Evolutionary conservation across 2,113 vertebrate genomes (phyloP), one percentile per base, ranked within the genome.

Genomic region (Delphinapterus leucas): DNA sequence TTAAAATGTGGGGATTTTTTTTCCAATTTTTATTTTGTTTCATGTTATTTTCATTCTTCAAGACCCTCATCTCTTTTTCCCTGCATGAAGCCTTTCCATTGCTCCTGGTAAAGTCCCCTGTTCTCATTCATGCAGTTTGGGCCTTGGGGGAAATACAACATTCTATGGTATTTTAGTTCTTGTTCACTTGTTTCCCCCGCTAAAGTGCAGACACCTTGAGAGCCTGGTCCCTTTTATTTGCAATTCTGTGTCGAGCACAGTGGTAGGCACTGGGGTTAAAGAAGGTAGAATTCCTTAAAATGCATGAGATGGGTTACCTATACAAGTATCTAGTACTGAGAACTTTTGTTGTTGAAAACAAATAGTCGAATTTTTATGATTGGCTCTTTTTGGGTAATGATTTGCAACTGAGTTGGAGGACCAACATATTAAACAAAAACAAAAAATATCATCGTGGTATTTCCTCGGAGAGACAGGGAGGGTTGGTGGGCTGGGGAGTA

Each of bases 281-380:
- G 25, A 77, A 11, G 12, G 41, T 31, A 79, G 58, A 36, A 33
- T 71, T 63, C 18, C 33, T 77, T 80, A 84, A 96, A 68, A 96
- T 74, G 5, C 13, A 33, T 17, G 31, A 82, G 77, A n/a, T 38
- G 28, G n/a, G 38, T 91, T 86, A 82, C 21, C 68, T 28, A 67
- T 81, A 38, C 53, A 80, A 85, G 21, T 44, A 68, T 73, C 41
- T 41, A 82, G 55, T 61, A 63, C 12, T 44, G 88, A 38, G 61
- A 58, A 71, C 41, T 60, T 76, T 61, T 55, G 26, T 73, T 47
- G 67, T 65, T 88, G 65, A 84, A 81, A 81, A 68, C 47, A 96
- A 95, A 93, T 18, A 58, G 15, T 76, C 74, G n/a, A 44, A 31
- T 87, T 63, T 95, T 95, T 87, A 70, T 36, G 80, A 67, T 83